phyloP scores from a whole-genome alignment of 2,888 invertebrate species.

The Nephrotoma flavescens region DNA sequence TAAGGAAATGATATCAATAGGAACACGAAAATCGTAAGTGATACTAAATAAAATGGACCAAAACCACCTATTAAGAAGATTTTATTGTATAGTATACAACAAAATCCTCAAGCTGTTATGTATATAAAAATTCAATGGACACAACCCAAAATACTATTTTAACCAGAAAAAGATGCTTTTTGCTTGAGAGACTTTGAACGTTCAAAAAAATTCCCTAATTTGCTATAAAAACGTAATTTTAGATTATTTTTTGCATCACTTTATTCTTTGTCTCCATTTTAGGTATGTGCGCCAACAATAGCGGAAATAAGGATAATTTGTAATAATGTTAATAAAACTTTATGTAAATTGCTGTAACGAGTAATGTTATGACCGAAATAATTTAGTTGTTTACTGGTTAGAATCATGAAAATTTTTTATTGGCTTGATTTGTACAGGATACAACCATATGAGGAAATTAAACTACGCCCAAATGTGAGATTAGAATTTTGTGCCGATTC shows the following conservation, averaged over 20 bases:
- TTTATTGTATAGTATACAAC: not conserved
- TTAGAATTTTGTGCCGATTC: too few species aligned
- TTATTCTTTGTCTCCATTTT: not conserved
- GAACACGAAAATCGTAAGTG: not conserved
- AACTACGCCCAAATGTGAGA: too few species aligned
- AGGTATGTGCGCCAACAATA: not conserved
- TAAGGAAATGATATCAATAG: not conserved
- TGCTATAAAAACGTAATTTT: not conserved
- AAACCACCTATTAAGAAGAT: not conserved
- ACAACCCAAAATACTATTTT: not conserved
- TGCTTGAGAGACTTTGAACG: not conserved
- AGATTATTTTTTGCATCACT: not conserved
- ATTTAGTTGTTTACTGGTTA: not conserved
- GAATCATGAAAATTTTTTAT: not conserved
- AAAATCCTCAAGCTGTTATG: not conserved
- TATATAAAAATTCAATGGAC: not conserved
- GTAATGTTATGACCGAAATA: not conserved
- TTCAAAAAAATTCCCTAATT: not conserved
- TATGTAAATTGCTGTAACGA: not conserved
- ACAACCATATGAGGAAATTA: too few species aligned
- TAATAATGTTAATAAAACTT: not conserved
- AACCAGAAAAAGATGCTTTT: not conserved
- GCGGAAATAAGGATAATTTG: not conserved
- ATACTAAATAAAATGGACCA: not conserved
- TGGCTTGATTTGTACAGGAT: too few species aligned